Base-by-base conservation (phyloP, 2,888 invertebrate genomes). In the Microctonus aethiopoides region DNA sequence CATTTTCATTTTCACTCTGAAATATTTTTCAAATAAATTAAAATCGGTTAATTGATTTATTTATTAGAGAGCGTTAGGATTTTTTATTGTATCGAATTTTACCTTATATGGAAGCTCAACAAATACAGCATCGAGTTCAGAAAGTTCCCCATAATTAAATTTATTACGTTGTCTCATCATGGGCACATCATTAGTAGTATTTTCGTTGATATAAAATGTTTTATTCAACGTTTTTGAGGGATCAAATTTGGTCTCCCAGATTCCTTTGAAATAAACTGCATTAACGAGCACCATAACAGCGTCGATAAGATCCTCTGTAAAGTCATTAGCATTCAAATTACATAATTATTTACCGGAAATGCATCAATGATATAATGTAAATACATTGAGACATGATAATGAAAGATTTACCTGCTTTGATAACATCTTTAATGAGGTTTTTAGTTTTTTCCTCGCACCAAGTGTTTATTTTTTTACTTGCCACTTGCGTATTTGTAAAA, bases 221-320 rank as follows among this genome's bases (percentile, higher is more conserved):
- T 87, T 88, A 0, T 90, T 87, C 20, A 72, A 76, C 0, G 96
- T 96, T 1, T 77, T 39, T 0, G 80, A 77, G 0, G 87, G 80
- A 24, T 91, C 82, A 80, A 97, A 97, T 76, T 91, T 88, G 36
- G 89, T 84, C 56, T 87, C 84, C 95, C 96, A 96, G 36, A 89
- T 88, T 1, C 93, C 94, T 88, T 95, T 95, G 87, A 96, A 96
- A 83, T 95, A 95, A 22, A 96, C 90, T 0, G 95, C 95, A 83
- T 95, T 96, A 3, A 95, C 90, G 6, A 96, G 89, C 2, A 96
- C 91, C 70, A 95, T 86, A 63, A 91, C 88, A 0, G 94, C 94
- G 0, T 87, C 80, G 79, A 87, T 79, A 0, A 95, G 81, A 78
- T 89, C 87, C 74, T 88, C 91, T 88, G 75, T 68, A 76, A 75